A percentile compares a stretch with the other conserved stretches of the same genome.
Evolutionary conservation across 2,797 vertebrate species (phyloP).

Genomic region (Ciconia nigra): DNA sequence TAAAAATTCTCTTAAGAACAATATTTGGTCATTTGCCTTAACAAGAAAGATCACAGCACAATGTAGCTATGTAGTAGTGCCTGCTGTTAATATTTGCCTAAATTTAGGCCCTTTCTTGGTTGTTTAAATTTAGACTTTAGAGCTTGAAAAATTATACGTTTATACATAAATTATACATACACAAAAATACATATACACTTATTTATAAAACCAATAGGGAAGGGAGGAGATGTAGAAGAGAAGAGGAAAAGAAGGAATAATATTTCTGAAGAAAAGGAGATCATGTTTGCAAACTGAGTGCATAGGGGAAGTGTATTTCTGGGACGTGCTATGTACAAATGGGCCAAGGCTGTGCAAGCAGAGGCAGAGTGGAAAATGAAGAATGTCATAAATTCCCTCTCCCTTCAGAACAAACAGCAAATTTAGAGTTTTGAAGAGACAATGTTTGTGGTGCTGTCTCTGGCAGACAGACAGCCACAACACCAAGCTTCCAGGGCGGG

Average conservation of each 20-base stretch:
- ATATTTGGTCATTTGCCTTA: background rate
- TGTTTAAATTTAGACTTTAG: background rate
- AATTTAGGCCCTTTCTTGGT: background rate
- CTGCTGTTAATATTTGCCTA: background rate
- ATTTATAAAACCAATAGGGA: background rate
- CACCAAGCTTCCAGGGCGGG: background rate
- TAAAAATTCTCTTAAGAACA: background rate
- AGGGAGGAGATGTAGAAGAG: background rate
- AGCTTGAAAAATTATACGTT: background rate
- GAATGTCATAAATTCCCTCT: background rate
- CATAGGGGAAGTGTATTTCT: background rate
- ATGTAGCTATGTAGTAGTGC: background rate
- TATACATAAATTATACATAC: background rate
- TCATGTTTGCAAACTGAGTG: background rate
- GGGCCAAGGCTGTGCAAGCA: background rate
- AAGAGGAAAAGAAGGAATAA: background rate
- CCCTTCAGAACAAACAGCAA: background rate
- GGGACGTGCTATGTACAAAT: fast-evolving
- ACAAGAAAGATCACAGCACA: background rate
- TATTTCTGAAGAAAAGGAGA: background rate
- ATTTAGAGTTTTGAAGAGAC: background rate
- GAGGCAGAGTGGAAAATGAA: background rate
- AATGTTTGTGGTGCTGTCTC: background rate
- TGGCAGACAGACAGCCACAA: background rate
- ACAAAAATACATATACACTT: background rate